phyloP scores from a whole-genome alignment of 2,888 invertebrate species.

The Chouioia cunea region DNA sequence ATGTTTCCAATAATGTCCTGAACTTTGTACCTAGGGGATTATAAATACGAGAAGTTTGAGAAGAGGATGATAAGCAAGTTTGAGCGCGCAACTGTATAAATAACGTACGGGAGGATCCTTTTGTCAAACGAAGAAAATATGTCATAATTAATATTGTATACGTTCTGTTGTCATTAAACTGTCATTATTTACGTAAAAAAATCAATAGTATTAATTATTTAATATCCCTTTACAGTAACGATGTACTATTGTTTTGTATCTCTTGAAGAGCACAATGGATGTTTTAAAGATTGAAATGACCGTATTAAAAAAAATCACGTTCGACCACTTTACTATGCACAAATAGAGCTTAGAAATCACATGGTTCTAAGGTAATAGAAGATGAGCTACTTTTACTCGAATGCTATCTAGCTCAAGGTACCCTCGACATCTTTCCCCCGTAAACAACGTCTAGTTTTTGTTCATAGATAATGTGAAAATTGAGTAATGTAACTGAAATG shows the following conservation, averaged over 20 bases:
- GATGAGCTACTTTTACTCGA: slow-evolving; percentile 42
- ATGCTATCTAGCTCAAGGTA: slow-evolving; percentile 43
- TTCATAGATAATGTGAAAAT: too few species aligned
- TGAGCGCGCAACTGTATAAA: slow-evolving; percentile 20
- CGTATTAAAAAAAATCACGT: not conserved
- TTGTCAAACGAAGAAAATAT: slow-evolving; percentile 39
- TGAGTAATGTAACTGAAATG: too few species aligned
- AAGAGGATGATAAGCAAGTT: slow-evolving; percentile 25
- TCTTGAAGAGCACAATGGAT: not conserved
- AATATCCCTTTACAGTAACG: not conserved
- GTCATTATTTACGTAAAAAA: slow-evolving; percentile 59
- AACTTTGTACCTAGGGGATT: slow-evolving; percentile 35
- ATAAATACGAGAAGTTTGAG: slow-evolving; percentile 9
- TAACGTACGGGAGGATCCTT: slow-evolving; percentile 32
- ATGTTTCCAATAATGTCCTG: slow-evolving; percentile 14
- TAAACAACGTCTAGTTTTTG: slow-evolving; percentile 29
- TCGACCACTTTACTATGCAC: not conserved
- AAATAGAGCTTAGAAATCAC: not conserved
- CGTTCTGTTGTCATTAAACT: slow-evolving; percentile 63
- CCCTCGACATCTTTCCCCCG: slow-evolving; percentile 25
- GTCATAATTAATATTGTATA: slow-evolving; percentile 55
- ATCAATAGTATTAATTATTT: slow-evolving; percentile 14
- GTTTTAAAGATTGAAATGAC: not conserved
- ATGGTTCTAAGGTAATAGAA: slow-evolving; percentile 20
- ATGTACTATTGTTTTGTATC: not conserved